Conservation (phyloP, 2,113 vertebrate species). For the Rhynchopsitta pachyrhyncha region DNA sequence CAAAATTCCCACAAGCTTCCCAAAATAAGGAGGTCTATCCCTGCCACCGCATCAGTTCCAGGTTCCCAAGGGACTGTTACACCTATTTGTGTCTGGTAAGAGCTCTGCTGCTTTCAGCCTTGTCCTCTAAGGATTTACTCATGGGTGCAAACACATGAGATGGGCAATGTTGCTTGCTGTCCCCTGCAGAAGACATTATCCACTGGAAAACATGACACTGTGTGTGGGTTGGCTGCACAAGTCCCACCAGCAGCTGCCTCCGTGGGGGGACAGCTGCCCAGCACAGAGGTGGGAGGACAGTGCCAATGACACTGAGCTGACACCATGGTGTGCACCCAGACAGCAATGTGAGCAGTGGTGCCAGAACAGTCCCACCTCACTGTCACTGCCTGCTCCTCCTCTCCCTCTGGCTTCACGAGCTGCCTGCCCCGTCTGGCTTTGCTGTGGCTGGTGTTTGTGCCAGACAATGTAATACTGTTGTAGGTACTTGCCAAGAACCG, state of each 20-base stretch:
- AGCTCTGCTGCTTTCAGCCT: not conserved
- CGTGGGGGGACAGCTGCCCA: not conserved
- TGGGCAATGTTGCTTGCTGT: not conserved
- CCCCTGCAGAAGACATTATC: accelerated
- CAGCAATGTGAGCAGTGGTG: accelerated
- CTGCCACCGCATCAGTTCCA: not conserved
- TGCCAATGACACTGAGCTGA: not conserved
- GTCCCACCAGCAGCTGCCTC: not conserved
- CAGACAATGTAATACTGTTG: not conserved
- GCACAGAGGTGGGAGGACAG: not conserved
- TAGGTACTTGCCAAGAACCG: not conserved
- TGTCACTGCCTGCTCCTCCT: not conserved
- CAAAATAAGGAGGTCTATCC: not conserved
- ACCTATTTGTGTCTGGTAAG: not conserved
- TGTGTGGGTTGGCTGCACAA: accelerated
- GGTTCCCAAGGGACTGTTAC: not conserved
- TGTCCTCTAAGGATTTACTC: not conserved
- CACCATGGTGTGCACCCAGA: accelerated
- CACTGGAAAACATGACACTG: not conserved
- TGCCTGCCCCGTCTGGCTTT: not conserved
- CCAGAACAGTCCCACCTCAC: not conserved
- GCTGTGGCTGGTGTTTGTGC: not conserved
- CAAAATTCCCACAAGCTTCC: not conserved
- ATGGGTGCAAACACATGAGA: accelerated
- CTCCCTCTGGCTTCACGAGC: accelerated